Percentiles rank a stretch among this genome's conserved stretches.
Conservation (phyloP, 2,888 invertebrate species). For the Meiosimyza platycephala region DNA sequence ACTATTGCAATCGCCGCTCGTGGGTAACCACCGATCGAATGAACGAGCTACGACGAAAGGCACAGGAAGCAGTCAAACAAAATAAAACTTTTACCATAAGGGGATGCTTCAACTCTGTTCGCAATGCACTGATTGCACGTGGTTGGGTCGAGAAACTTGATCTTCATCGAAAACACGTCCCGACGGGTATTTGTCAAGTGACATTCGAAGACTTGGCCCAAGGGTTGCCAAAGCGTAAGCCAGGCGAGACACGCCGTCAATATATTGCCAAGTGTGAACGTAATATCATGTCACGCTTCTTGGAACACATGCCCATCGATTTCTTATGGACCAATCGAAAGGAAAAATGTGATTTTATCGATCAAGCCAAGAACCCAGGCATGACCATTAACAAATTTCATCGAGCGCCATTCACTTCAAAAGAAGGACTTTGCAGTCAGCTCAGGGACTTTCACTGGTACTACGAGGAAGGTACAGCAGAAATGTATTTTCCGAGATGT, state of each 20-base stretch:
- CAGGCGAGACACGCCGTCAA: slow-evolving; percentile 68
- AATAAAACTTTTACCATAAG: slow-evolving; percentile 76
- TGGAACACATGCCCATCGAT: slow-evolving; percentile 83
- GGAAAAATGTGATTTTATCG: slow-evolving; percentile 72
- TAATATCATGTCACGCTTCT: slow-evolving; percentile 79
- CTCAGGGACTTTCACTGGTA: slow-evolving; percentile 88
- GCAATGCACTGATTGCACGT: slow-evolving; percentile 75
- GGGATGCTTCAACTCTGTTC: slow-evolving; percentile 78
- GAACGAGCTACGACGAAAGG: slow-evolving; percentile 73
- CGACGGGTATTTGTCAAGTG: slow-evolving; percentile 56
- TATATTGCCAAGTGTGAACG: slow-evolving; percentile 76
- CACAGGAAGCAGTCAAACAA: slow-evolving; percentile 75
- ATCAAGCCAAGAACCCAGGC: slow-evolving; percentile 69
- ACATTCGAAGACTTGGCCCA: slow-evolving; percentile 65
- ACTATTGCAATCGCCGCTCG: slow-evolving; percentile 59
- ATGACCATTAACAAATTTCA: slow-evolving; percentile 85
- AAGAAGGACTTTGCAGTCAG: slow-evolving; percentile 85
- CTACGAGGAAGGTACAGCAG: slow-evolving; percentile 82
- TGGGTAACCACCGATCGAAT: slow-evolving; percentile 76
- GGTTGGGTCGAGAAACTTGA: slow-evolving; percentile 74
- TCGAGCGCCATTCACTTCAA: slow-evolving; percentile 90
- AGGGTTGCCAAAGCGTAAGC: slow-evolving; percentile 62
- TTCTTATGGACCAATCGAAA: slow-evolving; percentile 91
- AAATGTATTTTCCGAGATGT: slow-evolving; percentile 87
- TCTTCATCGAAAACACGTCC: slow-evolving; percentile 60